Base-by-base conservation (phyloP, 2,113 vertebrate species). In the Mugil cephalus region DNA sequence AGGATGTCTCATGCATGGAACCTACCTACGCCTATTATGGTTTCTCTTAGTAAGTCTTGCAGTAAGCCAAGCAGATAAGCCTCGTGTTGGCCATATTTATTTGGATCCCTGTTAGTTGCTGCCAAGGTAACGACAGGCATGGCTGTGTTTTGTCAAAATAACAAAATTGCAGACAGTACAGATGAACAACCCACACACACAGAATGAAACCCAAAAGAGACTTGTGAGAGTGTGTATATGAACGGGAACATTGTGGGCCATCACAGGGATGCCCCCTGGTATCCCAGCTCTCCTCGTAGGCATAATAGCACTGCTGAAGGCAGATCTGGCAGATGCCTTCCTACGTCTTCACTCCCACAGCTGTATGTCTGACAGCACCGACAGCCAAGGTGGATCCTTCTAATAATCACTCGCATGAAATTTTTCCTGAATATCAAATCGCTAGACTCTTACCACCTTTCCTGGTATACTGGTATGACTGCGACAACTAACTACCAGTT, bases 41-140 rank as follows among this genome's bases (percentile, higher is more conserved):
- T 70, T 84, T 79, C 82, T 74, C 51, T 82, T 65, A 56, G 75
- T 30, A 61, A 78, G 55, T 85, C 69, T 64, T 63, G 56, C 67
- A 40, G 55, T 77, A 74, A 84, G 74, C 69, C 67, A 69, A 74
- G 67, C 59, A 77, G 82, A 85, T 88, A 85, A 90, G 76, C 80
- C 39, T 74, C 38, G 54, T 67, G 58, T 71, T 86, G 42, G 73
- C 63, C 73, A 79, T 83, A 77, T 90, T 89, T 90, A 76, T 86
- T 89, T 86, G 82, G 47, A 73, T 86, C 61, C 50, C 45, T 80
- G 69, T 80, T 81, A 54, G 77, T 64, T 77, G 89, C 83, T 88
- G 76, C 85, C 83, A 79, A 60, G 84, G 87, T 85, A 79, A 88
- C 71, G 3, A 10, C 53, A 55, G 30, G 17, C 74, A 78, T 68